Conservation (phyloP, 2,113 vertebrate species). For the Heliornis fulica region DNA sequence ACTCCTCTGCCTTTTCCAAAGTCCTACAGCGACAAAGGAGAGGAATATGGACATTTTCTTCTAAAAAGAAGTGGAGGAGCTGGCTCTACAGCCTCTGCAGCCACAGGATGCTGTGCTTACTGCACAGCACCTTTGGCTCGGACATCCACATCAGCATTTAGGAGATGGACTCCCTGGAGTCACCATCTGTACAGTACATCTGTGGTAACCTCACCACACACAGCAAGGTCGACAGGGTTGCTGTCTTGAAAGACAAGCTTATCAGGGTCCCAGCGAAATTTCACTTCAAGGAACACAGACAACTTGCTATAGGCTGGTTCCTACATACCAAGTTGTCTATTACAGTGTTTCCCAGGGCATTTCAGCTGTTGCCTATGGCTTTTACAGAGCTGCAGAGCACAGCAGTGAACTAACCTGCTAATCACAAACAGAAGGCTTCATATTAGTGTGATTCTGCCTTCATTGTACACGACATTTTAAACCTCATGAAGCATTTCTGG, state of each 20-base stretch:
- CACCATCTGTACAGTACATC: neutral
- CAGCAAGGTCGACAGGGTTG: neutral
- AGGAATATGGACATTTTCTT: neutral
- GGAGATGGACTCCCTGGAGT: neutral
- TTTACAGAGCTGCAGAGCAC: neutral
- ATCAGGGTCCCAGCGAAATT: rapidly evolving
- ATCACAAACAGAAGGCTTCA: neutral
- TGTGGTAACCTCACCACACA: neutral
- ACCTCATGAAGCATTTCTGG: neutral
- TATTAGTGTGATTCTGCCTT: neutral
- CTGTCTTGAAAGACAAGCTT: neutral
- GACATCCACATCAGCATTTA: neutral
- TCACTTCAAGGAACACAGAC: neutral
- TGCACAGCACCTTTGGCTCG: rapidly evolving
- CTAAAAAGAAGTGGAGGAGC: neutral
- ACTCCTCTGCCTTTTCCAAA: neutral
- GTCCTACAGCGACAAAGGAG: neutral
- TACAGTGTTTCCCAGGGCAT: neutral
- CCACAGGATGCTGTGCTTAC: neutral
- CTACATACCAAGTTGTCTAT: neutral
- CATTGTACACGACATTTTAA: neutral
- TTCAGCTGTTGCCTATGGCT: neutral
- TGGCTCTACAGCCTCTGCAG: neutral
- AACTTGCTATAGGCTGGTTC: neutral
- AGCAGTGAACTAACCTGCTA: neutral